Evolutionary conservation across 30 jellyfish, hydroid and myxozoan genomes (phyloP), one percentile per base, ranked within the genome.

Genomic region (Aurelia aurita complex sp. Pacific): DNA sequence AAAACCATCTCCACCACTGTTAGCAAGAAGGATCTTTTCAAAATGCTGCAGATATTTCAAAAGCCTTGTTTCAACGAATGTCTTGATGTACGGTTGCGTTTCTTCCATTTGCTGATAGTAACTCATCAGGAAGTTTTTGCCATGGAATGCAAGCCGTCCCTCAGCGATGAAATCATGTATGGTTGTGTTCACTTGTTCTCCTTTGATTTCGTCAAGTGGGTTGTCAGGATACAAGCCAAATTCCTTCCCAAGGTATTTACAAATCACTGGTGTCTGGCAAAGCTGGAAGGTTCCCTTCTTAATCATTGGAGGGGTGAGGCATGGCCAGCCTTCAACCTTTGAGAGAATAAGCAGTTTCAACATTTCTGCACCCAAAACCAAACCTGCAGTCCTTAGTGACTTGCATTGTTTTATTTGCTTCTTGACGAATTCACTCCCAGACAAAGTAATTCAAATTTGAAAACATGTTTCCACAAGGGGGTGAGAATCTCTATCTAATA

Each of bases 191-290:
- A 85, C 43, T 36, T 85, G 87, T 14, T 85, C 94, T 10, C 82
- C 94, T 62, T 75, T 64, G 70, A 46, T 50, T 18, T 85, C 88
- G 54, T 85, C 94, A 9, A 64, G 15, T 3, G 82, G 18, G 70
- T 61, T 61, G 6, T 85, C 94, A 14, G 94, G 94, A 77, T 85
- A 85, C 43, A 85, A 64, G 18, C 94, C 94, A 64, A 73, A 74
- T 76, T 74, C 82, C 32, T 85, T 85, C 0, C 94, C 94, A 5
- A 85, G 82, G 66, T 73, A 85, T 61, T 85, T 85, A 67, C 94
- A 85, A n/a, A 85, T 75, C 18, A 85, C 82, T 73, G 88, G 88
- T 64, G 94, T 85, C 57, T 85, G 94, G 40, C 82, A 73, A 65
- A 85, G 88, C 19, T 85, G 94, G 19, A 85, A 61, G 55, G 42